Base-by-base conservation (phyloP, 2,888 invertebrate species). In the Osedax frankpressi region DNA sequence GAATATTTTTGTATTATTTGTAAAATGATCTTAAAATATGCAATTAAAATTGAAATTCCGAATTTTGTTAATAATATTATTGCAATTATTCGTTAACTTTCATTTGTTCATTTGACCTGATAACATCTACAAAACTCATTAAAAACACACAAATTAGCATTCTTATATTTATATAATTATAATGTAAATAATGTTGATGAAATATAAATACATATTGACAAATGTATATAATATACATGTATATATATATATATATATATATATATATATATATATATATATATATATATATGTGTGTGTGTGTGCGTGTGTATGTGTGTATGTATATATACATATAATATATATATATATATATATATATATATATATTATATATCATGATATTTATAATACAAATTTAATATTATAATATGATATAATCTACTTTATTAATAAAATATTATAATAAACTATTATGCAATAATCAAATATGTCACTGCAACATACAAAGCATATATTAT, bases 321-420 rank as follows among this genome's bases (percentile, higher is more conserved):
- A 28, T 28, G 28, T 3, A 59, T 63, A 67, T 29, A 73, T 3
- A 26, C n/a, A 6, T 29, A 27, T 30, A 14, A 73, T 3, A 74
- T 11, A 24, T 60, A 62, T 26, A 72, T 60, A 71, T 71, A 72
- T 28, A 63, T 28, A 59, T 72, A 74, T 3, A 74, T 60, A 74
- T 74, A 74, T 60, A 74, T 72, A 74, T 72, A 69, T 14, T 69
- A 69, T 69, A 69, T 69, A 65, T 65, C 14, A 14, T 14, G 14
- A 59, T 59, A 19, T 59, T 14, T 65, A 26, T 24, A 65, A 24
- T 65, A 24, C 67, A n/a, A n/a, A n/a, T n/a, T n/a, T n/a, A n/a
- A 44, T 44, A 19, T 19, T 11, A 44, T 44, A 11, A 44, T 44
- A 19, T 44, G 44, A 44, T 44, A 44, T 44, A 11, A 19, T 44